phyloP scores from a whole-genome alignment of 2,113 vertebrate genomes.

The Laterallus jamaicensis region DNA sequence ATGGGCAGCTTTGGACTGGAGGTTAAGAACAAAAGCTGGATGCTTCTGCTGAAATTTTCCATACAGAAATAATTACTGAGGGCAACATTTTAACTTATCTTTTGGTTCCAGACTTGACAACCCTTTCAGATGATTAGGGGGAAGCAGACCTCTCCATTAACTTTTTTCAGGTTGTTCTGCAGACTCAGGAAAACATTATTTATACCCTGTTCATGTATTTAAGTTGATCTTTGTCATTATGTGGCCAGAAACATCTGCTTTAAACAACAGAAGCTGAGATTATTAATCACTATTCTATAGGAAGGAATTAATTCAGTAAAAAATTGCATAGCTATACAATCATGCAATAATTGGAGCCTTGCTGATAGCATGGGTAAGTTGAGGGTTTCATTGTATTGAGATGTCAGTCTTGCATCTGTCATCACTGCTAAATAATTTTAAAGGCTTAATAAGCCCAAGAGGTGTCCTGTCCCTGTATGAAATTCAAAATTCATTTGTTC shows the following conservation, averaged over 20 bases:
- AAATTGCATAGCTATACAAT: neutral
- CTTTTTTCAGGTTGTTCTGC: slow-evolving; percentile 25
- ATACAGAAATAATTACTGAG: slow-evolving; percentile 28
- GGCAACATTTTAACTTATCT: slow-evolving; percentile 40
- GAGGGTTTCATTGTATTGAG: neutral
- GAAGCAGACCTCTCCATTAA: slow-evolving; percentile 7
- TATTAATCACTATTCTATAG: slow-evolving; percentile 15
- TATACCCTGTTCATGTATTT: slow-evolving; percentile 15
- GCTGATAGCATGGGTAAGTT: neutral
- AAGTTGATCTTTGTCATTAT: slow-evolving; percentile 27
- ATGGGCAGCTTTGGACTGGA: slow-evolving; percentile 3
- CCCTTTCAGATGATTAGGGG: neutral
- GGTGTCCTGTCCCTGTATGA: neutral
- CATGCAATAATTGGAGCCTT: neutral
- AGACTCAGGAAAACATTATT: neutral
- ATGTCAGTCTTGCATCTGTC: slow-evolving; percentile 28
- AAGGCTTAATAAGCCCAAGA: slow-evolving; percentile 31
- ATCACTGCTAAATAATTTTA: slow-evolving; percentile 10
- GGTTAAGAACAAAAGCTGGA: slow-evolving; percentile 51
- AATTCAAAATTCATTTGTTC: neutral
- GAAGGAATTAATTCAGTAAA: slow-evolving; percentile 36
- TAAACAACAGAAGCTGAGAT: slow-evolving; percentile 25
- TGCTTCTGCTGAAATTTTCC: slow-evolving; percentile 28
- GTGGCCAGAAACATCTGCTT: slow-evolving; percentile 19
- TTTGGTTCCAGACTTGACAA: slow-evolving; percentile 36